Evolutionary conservation across 2,113 vertebrate genomes (phyloP).

Genomic region (Syrmaticus mikado): DNA sequence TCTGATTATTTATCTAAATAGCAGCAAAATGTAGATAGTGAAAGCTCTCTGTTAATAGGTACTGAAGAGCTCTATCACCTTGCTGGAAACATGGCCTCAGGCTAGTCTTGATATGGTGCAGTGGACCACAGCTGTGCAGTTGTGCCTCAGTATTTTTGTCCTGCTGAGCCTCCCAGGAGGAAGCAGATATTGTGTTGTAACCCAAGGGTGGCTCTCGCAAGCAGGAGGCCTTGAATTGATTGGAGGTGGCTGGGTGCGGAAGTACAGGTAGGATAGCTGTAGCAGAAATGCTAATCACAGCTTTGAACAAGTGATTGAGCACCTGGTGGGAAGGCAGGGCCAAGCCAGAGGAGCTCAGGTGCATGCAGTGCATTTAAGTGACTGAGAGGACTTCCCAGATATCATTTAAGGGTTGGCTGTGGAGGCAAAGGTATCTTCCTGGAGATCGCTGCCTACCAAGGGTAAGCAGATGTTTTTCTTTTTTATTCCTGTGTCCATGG

Average conservation of each 20-base stretch:
- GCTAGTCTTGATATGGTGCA: neutral
- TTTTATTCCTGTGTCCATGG: no score
- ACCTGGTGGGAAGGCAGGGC: no score
- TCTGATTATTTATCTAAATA: neutral
- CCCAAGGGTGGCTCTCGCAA: neutral
- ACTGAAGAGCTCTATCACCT: neutral
- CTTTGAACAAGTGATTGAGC: no score
- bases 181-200: neutral
- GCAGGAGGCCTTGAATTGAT: neutral
- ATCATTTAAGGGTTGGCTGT: no score
- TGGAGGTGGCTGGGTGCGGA: neutral
- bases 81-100: neutral
- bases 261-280: neutral
- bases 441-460: no score
- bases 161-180: neutral
- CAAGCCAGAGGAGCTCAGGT: no score
- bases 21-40: neutral
- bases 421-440: no score
- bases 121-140: neutral
- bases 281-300: no score
- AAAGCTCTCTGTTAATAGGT: neutral
- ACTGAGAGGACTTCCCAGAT: no score
- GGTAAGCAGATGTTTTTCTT: no score
- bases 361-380: no score
- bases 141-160: fast-evolving